Evolutionary conservation across 92 coral and sea anemone genomes (phyloP).

Genomic region (Phenganax marumi): DNA sequence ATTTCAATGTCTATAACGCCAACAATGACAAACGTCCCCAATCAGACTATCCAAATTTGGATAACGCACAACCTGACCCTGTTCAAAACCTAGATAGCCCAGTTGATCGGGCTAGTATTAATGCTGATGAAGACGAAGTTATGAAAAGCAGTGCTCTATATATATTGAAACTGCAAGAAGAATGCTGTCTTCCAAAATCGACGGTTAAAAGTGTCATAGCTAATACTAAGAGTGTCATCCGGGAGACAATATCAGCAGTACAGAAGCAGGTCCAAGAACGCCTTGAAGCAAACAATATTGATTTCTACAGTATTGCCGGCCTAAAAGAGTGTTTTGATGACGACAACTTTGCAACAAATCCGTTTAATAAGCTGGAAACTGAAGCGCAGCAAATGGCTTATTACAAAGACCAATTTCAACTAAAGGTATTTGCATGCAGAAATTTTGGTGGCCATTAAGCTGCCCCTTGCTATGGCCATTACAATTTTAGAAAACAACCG

Average conservation of each 20-base stretch:
- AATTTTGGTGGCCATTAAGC: constrained; percentile 21
- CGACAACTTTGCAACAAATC: not conserved
- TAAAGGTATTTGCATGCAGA: constrained; percentile 22
- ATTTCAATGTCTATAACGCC: not conserved
- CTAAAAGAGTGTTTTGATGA: not conserved
- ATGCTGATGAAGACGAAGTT: constrained; percentile 11
- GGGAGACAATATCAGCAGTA: constrained; percentile 27
- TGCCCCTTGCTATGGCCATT: constrained; percentile 45
- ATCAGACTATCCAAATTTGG: not conserved
- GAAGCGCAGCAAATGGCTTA: constrained; percentile 6
- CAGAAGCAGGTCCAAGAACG: constrained; percentile 32
- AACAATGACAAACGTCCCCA: not conserved
- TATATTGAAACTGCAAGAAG: constrained; percentile 53
- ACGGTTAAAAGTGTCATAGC: constrained; percentile 45
- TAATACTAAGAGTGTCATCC: constrained; percentile 37
- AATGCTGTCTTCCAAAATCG: constrained; percentile 59
- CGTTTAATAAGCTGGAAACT: not conserved
- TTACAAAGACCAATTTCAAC: not conserved
- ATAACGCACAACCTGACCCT: not conserved
- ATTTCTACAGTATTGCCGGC: constrained; percentile 31
- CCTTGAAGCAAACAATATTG: constrained; percentile 38
- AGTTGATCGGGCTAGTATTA: not conserved
- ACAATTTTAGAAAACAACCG: constrained; percentile 29
- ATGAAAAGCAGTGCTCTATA: constrained; percentile 44
- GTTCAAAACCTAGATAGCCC: too few species aligned